A percentile compares a stretch with the other conserved stretches of the same genome.
Conservation (phyloP, 2,113 vertebrate species). For the Pampusana beccarii region DNA sequence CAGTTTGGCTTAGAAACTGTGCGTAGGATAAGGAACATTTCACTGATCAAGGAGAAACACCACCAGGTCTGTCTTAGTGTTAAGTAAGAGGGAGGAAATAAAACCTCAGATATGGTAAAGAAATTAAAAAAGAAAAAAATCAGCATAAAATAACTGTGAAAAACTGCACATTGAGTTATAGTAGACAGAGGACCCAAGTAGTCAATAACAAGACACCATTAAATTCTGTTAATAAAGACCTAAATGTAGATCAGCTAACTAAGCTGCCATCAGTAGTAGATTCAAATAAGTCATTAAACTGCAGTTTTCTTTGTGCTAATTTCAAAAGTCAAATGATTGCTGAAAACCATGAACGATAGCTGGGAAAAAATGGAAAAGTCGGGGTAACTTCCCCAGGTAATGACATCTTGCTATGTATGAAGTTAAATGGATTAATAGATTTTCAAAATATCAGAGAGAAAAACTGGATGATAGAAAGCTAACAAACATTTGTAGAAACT, state of each 20-base stretch:
- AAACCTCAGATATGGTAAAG: background rate
- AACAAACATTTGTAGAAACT: background rate
- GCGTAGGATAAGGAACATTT: background rate
- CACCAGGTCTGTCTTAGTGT: background rate
- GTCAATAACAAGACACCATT: background rate
- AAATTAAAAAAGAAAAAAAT: background rate
- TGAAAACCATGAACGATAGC: background rate
- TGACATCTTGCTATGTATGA: background rate
- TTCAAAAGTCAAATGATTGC: background rate
- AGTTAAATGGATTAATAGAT: background rate
- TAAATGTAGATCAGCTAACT: background rate
- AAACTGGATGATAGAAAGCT: background rate
- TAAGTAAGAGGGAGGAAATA: background rate
- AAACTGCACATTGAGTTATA: background rate
- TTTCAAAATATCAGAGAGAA: background rate
- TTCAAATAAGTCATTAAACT: background rate
- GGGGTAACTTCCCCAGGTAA: background rate
- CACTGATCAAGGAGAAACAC: slow-evolving; percentile 35
- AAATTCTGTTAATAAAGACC: background rate
- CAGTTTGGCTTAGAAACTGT: slow-evolving; percentile 2
- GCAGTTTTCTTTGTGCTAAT: background rate
- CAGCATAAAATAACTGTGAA: background rate
- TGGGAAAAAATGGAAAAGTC: background rate
- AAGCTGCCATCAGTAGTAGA: background rate
- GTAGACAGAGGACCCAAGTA: background rate